These are phyloP conservation scores for Drosophila lowei DNA, from an alignment of 1,140 invertebrate species.

Conservation along the genomic window DNA sequence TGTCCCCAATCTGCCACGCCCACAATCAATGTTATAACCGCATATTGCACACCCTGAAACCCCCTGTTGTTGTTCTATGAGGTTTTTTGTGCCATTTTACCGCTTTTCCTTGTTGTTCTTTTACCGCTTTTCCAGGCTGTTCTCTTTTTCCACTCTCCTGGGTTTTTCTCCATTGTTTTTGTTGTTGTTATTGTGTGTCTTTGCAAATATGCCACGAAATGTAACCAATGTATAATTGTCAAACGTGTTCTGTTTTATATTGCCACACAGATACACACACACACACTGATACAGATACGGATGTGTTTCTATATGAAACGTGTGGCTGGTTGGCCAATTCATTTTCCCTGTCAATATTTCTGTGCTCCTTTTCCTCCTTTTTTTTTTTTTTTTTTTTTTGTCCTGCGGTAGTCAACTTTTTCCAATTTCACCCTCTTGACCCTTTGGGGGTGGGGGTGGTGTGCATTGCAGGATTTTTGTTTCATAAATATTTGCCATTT, in stretches of 20 bases:
- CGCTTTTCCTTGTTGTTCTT: slow-evolving; percentile 49
- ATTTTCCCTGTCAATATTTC: slow-evolving; percentile 67
- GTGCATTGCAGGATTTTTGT: slow-evolving; percentile 33
- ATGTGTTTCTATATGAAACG: slow-evolving; percentile 22
- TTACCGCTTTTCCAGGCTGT: not conserved
- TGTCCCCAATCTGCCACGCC: slow-evolving; percentile 24
- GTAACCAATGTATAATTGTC: slow-evolving; percentile 79
- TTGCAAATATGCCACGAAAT: slow-evolving; percentile 75
- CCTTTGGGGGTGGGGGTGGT: slow-evolving; percentile 13
- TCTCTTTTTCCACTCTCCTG: slow-evolving; percentile 7
- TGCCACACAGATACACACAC: slow-evolving; percentile 38
- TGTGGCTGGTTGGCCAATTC: slow-evolving; percentile 47
- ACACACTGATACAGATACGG: slow-evolving; percentile 1
- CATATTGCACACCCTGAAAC: slow-evolving; percentile 45
- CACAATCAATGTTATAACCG: slow-evolving; percentile 60
- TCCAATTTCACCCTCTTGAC: slow-evolving; percentile 59
- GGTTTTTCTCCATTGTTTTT: not conserved
- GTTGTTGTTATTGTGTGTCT: slow-evolving; percentile 42
- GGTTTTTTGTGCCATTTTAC: slow-evolving; percentile 53
- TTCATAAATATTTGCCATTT: slow-evolving; percentile 69
- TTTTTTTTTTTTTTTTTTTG: slow-evolving; percentile 53
- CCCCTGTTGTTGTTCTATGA: slow-evolving; percentile 16
- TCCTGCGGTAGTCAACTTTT: slow-evolving; percentile 49
- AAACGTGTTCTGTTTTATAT: slow-evolving; percentile 75
- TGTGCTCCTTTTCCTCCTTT: slow-evolving; percentile 6